phyloP scores from a whole-genome alignment of 92 coral and sea anemone species.

The Palythoa grandis region DNA sequence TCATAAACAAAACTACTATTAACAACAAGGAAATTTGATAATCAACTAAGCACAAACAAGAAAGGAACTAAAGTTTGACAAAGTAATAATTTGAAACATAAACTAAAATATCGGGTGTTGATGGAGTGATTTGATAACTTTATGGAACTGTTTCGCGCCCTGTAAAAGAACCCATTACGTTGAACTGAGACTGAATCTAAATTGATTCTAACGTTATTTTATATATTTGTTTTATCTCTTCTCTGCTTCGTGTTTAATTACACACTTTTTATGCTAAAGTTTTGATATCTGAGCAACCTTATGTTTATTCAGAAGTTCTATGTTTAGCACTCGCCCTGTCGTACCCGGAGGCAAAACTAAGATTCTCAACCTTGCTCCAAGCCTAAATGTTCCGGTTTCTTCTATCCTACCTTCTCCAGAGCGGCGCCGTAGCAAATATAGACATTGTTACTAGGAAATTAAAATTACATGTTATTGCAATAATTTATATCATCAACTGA shows the following conservation, averaged over 20 bases:
- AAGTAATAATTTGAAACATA: neutral
- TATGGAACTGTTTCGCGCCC: neutral
- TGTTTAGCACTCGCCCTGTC: neutral
- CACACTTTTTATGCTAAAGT: neutral
- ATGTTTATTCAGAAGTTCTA: neutral
- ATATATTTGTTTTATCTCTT: neutral
- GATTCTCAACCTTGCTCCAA: neutral
- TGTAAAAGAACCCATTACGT: too few relatives aligned
- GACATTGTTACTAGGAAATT: neutral
- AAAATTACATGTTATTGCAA: neutral
- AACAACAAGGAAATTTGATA: neutral
- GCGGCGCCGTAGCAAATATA: neutral
- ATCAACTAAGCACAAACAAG: constrained; percentile 9
- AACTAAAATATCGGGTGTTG: neutral
- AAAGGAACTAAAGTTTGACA: neutral
- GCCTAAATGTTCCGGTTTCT: neutral
- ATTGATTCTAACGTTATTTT: neutral
- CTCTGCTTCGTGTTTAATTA: neutral
- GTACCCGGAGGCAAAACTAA: neutral
- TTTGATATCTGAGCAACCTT: neutral
- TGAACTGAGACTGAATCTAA: neutral
- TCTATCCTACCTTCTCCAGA: neutral
- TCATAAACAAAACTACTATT: neutral
- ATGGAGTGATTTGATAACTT: neutral
- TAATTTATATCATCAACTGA: neutral